Percentiles rank a stretch among this genome's conserved stretches.
Conservation (phyloP, 2,113 vertebrate species). For the Oceanodroma tethys region DNA sequence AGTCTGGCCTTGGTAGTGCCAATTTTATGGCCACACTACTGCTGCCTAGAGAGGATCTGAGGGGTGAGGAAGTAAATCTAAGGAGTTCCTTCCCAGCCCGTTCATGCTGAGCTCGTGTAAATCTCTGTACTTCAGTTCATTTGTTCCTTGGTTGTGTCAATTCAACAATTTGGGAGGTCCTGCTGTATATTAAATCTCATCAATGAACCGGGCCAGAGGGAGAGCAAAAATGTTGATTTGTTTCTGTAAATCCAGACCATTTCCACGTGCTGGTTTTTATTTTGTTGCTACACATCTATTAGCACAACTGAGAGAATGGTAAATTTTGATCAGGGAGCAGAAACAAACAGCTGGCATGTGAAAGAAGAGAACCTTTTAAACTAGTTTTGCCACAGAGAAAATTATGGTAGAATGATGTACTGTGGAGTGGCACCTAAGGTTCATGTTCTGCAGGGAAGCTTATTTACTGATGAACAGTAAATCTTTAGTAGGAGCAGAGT, state of each 20-base stretch:
- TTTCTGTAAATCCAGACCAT: not conserved
- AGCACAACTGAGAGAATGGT: not conserved
- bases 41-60: not conserved
- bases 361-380: not conserved
- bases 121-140: not conserved
- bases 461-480: not conserved
- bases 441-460: not conserved
- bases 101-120: not conserved
- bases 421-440: not conserved
- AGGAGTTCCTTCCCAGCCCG: not conserved
- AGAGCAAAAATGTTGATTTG: not conserved
- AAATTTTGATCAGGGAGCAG: not conserved
- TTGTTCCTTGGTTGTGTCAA: not conserved
- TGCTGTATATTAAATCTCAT: not conserved
- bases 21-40: not conserved
- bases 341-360: not conserved
- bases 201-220: not conserved
- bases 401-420: not conserved
- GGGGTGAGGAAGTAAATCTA: not conserved
- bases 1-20: not conserved
- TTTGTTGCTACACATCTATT: not conserved
- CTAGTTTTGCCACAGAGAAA: not conserved
- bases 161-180: not conserved
- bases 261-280: not conserved
- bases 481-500: not conserved